Percentiles rank a stretch among this genome's conserved stretches.
Conservation (phyloP, 2,888 invertebrate species). For the Drosophila stalkeri region DNA sequence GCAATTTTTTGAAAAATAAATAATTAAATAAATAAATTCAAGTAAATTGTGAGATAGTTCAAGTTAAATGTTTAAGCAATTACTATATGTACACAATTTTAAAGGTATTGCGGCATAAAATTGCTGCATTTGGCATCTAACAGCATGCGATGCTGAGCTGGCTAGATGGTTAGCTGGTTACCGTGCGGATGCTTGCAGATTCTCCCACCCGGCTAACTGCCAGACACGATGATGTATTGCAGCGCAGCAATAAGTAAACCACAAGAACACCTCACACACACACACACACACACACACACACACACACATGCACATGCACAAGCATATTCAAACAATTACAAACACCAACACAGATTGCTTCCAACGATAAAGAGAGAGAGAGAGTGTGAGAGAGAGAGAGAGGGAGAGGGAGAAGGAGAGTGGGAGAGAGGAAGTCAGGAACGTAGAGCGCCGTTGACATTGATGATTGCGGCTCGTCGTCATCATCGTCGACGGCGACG, state of each 20-base stretch:
- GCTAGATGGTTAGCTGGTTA: neutral
- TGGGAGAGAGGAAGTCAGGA: neutral
- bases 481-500: neutral
- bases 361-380: neutral
- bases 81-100: conserved; percentile 7
- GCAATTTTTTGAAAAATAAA: neutral
- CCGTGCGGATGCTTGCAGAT: conserved; percentile 6
- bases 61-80: neutral
- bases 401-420: neutral
- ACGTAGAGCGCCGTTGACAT: conserved; percentile 59
- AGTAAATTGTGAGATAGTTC: neutral
- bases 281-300: conserved; percentile 38
- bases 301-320: conserved; percentile 4
- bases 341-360: conserved; percentile 57
- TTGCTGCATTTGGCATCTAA: conserved; percentile 39
- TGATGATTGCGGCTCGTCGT: conserved; percentile 73
- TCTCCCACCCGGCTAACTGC: conserved; percentile 41
- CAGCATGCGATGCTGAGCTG: conserved; percentile 2
- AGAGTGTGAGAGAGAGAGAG: neutral
- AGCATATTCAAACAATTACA: conserved; percentile 66
- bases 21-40: neutral
- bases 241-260: conserved; percentile 76
- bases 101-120: conserved; percentile 25
- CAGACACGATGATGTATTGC: conserved; percentile 75
- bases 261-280: conserved; percentile 48